phyloP scores from a whole-genome alignment of 2,797 vertebrate genomes.

The Graptemys geographica region DNA sequence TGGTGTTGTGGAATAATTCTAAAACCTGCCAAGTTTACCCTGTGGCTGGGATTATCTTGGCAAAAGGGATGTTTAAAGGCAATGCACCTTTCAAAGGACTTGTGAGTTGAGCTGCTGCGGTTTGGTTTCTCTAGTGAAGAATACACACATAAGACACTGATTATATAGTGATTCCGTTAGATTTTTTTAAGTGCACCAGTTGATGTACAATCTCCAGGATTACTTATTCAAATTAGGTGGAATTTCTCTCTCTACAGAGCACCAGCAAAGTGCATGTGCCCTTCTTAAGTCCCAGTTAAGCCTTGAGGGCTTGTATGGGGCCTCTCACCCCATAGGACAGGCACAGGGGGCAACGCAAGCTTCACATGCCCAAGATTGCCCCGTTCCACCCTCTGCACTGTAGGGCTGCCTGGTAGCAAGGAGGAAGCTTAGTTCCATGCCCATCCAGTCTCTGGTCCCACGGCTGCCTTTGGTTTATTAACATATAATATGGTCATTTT shows the following conservation, averaged over 20 bases:
- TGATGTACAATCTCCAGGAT: neutral
- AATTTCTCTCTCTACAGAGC: neutral
- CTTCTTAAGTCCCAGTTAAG: neutral
- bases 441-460: neutral
- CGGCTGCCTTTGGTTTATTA: neutral
- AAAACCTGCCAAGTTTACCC: neutral
- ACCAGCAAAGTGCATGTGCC: neutral
- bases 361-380: neutral
- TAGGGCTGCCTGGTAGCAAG: neutral
- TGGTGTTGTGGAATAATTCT: neutral
- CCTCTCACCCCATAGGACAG: neutral
- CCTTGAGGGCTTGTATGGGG: neutral
- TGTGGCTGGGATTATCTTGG: neutral
- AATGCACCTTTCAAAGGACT: neutral
- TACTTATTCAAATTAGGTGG: neutral
- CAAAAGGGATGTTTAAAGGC: neutral
- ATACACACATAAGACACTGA: neutral
- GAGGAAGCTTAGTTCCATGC: neutral
- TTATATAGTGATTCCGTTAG: neutral
- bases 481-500: neutral
- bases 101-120: neutral
- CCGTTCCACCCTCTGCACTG: neutral
- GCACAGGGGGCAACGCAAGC: neutral
- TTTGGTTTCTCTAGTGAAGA: neutral
- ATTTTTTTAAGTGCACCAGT: neutral